Conservation (phyloP, 2,888 invertebrate genomes). For the Leucoptera coffeella region DNA sequence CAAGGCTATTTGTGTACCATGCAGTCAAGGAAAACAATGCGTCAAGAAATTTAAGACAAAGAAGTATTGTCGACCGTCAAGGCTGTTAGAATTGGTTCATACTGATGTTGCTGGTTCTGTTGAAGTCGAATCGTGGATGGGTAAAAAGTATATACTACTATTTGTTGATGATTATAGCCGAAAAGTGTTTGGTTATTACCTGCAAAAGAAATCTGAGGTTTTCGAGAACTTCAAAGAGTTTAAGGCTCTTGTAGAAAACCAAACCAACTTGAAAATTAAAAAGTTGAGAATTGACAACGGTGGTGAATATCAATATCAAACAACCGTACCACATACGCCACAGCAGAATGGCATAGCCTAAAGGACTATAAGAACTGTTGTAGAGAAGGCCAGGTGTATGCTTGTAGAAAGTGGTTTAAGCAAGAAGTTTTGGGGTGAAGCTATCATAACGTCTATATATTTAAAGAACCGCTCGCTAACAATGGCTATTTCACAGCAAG, state of each 20-base stretch:
- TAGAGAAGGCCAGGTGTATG: conserved; percentile 7
- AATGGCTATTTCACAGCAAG: conserved; percentile 1
- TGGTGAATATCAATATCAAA: conserved; percentile 9
- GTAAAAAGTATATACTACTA: too few species aligned
- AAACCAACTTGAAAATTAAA: conserved; percentile 7
- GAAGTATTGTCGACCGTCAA: too few species aligned
- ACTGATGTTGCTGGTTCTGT: too few species aligned
- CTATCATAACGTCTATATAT: conserved; percentile 4
- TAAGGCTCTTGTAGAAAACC: conserved; percentile 8
- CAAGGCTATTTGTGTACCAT: too few species aligned
- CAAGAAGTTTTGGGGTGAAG: conserved; percentile 4
- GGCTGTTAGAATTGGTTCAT: too few species aligned
- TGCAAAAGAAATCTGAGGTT: conserved; percentile 5
- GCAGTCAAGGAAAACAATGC: too few species aligned
- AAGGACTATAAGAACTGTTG: conserved; percentile 7
- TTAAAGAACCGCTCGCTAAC: conserved; percentile 3
- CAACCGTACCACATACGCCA: conserved; percentile 11
- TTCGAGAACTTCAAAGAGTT: conserved; percentile 3
- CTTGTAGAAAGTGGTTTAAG: conserved; percentile 2
- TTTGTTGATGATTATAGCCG: conserved; percentile 5
- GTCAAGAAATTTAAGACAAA: too few species aligned
- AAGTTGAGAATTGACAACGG: conserved; percentile 8
- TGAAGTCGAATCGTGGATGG: too few species aligned
- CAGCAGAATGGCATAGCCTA: conserved; percentile 15
- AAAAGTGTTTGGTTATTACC: conserved; percentile 7